Evolutionary conservation across 2,797 vertebrate genomes (phyloP).

Genomic region (Hozukius guyotensis): DNA sequence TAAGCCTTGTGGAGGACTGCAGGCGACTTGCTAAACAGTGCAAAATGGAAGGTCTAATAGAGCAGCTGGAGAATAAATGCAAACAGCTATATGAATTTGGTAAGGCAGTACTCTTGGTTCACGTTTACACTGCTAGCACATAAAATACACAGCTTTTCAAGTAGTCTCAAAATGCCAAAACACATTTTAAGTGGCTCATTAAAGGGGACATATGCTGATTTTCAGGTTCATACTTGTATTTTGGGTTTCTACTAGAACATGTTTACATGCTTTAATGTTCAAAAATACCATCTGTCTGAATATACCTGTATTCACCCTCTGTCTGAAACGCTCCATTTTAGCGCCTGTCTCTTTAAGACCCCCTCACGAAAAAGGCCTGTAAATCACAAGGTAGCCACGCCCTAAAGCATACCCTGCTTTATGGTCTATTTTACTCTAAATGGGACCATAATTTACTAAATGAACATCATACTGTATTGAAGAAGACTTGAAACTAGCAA

Average conservation of each 20-base stretch:
- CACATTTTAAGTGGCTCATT: neutral
- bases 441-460: too few species aligned
- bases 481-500: too few species aligned
- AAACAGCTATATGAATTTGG: slow-evolving; percentile 95
- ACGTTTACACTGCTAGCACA: neutral
- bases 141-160: neutral
- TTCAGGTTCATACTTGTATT: neutral
- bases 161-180: neutral
- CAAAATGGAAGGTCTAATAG: slow-evolving; percentile 90
- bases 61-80: slow-evolving; percentile 92
- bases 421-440: too few species aligned
- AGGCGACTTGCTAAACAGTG: slow-evolving; percentile 96
- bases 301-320: too few species aligned
- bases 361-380: too few species aligned
- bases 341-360: too few species aligned
- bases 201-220: neutral
- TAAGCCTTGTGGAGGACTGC: slow-evolving; percentile 93
- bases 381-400: too few species aligned
- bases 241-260: neutral
- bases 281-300: neutral
- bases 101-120: slow-evolving; percentile 67
- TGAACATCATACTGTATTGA: too few species aligned
- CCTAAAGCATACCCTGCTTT: too few species aligned
- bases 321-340: too few species aligned
- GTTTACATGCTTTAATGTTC: neutral